Base-by-base conservation (phyloP, 1,140 invertebrate genomes). In the Drosophila prosaltans region DNA sequence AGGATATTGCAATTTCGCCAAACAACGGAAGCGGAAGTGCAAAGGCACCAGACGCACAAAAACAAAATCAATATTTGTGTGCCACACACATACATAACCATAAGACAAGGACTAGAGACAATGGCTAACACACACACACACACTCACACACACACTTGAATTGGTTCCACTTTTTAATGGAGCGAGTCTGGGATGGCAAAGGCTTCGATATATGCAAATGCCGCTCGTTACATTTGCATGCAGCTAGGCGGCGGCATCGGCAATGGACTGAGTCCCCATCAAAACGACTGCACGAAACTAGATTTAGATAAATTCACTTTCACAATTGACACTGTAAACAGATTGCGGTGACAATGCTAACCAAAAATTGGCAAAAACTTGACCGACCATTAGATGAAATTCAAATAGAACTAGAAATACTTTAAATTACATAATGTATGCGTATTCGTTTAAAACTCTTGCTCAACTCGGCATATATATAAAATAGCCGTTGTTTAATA, bases 291-390 rank as follows among this genome's bases (percentile, higher is more conserved):
- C 28, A 62, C 40, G 43, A 78, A 81, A 85, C 68, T 81, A 78
- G 79, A 88, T 82, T 82, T 82, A 72, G 71, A 71, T 82, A 82
- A 82, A 82, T 86, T 86, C 80, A 86, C 83, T 86, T 83, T 82
- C 69, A 70, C 83, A 88, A 88, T 88, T 88, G 82, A 88, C 82
- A 86, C 80, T 74, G 81, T 79, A 88, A 86, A 88, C 83, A 88
- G 80, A 86, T 88, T 85, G 82, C 57, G 82, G 82, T 83, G 76
- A 67, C 65, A 86, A 82, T 59, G 57, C 16, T 32, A 59, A 39
- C 16, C 57, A 59, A 30, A 59, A 59, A 39, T 32, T 39, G 21
- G 36, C 36, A 59, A 45, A 72, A 45, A 72, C 73, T 72, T 32
- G 36, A 32, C 59, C 66, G 36, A 32, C 59, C 66, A 65, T 54